Conservation (phyloP, 2,797 vertebrate species). For the Sebastes cheni region DNA sequence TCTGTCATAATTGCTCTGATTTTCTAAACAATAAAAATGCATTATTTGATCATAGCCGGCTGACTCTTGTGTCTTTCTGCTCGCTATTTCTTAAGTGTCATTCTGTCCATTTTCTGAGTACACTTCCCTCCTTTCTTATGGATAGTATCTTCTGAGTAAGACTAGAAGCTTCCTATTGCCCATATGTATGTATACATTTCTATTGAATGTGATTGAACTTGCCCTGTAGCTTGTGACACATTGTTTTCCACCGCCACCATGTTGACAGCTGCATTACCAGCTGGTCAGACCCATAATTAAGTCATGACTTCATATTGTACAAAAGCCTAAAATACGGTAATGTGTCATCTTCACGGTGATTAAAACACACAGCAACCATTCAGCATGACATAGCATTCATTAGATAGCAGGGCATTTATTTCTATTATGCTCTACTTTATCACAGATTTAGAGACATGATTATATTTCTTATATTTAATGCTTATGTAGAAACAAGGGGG, state of each 20-base stretch:
- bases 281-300: constrained; percentile 36
- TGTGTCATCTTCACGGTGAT: not conserved
- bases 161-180: not conserved
- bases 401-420: not conserved
- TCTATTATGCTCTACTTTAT: not conserved
- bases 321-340: constrained; percentile 15
- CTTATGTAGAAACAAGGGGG: not conserved
- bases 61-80: not conserved
- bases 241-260: constrained; percentile 22
- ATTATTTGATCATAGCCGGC: not conserved
- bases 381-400: not conserved
- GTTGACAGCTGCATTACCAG: constrained; percentile 57
- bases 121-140: not conserved
- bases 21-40: not conserved
- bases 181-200: not conserved
- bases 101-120: not conserved
- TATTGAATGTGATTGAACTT: not conserved
- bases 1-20: no score
- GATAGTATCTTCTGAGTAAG: not conserved
- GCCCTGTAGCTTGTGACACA: constrained; percentile 7
- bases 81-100: not conserved
- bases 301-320: constrained; percentile 56
- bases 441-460: not conserved
- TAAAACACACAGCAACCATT: not conserved
- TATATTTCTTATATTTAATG: not conserved